Evolutionary conservation across 2,888 invertebrate genomes (phyloP).

Genomic region (Drosophila birchii): DNA sequence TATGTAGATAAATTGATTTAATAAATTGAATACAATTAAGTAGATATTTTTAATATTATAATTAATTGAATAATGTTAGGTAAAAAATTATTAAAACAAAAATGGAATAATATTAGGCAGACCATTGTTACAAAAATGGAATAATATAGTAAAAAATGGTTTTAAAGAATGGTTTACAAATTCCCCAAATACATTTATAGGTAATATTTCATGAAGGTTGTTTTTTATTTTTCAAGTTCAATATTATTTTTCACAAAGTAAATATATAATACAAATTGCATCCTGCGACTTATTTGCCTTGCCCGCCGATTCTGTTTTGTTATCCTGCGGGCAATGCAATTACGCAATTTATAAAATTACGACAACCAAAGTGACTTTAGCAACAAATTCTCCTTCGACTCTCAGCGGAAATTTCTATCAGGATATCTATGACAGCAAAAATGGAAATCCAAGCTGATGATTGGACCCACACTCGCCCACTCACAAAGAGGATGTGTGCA

Average conservation of each 20-base stretch:
- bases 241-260: no score
- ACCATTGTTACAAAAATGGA: no score
- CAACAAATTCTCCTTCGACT: constrained; percentile 52
- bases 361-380: constrained; percentile 59
- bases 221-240: background rate
- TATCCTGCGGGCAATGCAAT: constrained; percentile 54
- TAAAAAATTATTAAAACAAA: no score
- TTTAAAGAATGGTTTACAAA: background rate
- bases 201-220: background rate
- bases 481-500: background rate
- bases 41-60: no score
- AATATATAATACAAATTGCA: no score
- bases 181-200: background rate
- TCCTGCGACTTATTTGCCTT: background rate
- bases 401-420: constrained; percentile 55
- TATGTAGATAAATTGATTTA: no score
- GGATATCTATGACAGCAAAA: constrained; percentile 45
- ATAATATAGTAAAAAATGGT: no score
- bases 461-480: constrained; percentile 7
- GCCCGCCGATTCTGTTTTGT: background rate
- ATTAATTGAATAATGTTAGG: no score
- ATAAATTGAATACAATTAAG: no score
- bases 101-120: no score
- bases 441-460: constrained; percentile 44
- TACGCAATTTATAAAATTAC: constrained; percentile 73